A percentile compares a stretch with the other conserved stretches of the same genome.
Evolutionary conservation across 2,113 vertebrate species (phyloP).

Genomic region (Prinia subflava): DNA sequence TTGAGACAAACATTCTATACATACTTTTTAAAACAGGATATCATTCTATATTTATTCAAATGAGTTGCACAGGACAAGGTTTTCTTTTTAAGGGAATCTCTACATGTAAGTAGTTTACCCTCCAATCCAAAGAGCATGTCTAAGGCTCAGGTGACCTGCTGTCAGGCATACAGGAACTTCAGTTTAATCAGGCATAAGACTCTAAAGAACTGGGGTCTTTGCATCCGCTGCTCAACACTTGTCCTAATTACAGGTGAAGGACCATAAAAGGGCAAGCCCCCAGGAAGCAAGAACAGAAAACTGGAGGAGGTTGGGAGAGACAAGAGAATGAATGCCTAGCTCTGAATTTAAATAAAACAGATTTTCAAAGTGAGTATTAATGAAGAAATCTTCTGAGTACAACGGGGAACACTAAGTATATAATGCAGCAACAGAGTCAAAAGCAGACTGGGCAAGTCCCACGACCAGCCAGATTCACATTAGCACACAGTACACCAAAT

Average conservation of each 20-base stretch:
- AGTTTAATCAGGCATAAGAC: neutral
- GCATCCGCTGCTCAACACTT: neutral
- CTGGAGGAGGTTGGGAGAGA: neutral
- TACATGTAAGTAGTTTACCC: neutral
- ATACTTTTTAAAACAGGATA: constrained; percentile 42
- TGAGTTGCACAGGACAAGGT: constrained; percentile 30
- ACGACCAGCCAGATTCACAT: neutral
- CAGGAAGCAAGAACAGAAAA: neutral
- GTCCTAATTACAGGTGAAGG: neutral
- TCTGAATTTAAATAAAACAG: neutral
- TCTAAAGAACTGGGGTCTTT: neutral
- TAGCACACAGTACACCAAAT: neutral
- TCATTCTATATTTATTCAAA: constrained; percentile 51
- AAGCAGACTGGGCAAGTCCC: neutral
- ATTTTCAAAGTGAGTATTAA: neutral
- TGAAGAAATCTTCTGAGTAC: neutral
- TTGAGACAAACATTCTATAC: neutral
- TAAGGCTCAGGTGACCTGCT: neutral
- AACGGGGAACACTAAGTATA: neutral
- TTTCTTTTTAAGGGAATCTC: constrained; percentile 13
- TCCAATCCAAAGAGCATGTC: neutral
- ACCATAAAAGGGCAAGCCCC: neutral
- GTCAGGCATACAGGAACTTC: neutral
- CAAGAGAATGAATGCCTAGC: neutral
- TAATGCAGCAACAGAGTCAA: neutral